Percentiles rank a stretch among this genome's conserved stretches.
phyloP scores from a whole-genome alignment of 1,140 invertebrate genomes.

The Aricia agestis region DNA sequence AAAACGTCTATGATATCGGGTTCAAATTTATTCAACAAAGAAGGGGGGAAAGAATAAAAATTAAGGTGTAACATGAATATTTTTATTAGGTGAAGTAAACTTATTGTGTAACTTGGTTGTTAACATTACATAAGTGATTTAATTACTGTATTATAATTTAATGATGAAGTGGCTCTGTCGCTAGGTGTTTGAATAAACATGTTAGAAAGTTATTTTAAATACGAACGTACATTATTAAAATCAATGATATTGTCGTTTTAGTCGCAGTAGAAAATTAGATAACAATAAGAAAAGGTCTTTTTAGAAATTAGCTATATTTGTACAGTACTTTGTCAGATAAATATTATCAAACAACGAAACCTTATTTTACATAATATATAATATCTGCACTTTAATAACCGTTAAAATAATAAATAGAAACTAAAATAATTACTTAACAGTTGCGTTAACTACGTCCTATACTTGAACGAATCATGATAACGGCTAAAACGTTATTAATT shows the following conservation, averaged over 20 bases:
- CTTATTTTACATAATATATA: not conserved
- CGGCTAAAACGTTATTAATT: slow-evolving; percentile 25
- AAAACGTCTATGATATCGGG: no score
- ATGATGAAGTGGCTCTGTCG: not conserved
- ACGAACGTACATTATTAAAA: not conserved
- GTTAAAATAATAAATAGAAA: not conserved
- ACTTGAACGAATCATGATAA: slow-evolving; percentile 9
- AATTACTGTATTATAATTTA: not conserved
- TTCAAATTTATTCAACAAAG: not conserved
- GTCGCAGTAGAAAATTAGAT: no score
- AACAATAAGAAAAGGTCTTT: no score
- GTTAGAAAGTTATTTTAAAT: not conserved
- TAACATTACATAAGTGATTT: not conserved
- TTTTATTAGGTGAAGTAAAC: not conserved
- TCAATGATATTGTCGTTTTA: no score
- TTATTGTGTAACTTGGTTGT: not conserved
- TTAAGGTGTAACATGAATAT: not conserved
- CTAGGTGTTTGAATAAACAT: not conserved
- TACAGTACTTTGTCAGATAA: not conserved
- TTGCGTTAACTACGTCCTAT: not conserved
- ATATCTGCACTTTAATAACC: not conserved
- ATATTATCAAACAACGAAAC: no score
- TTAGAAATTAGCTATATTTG: no score
- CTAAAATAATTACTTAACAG: not conserved
- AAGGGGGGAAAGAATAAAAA: not conserved